A percentile compares a stretch with the other conserved stretches of the same genome.
Evolutionary conservation across 2,888 invertebrate genomes (phyloP).

Genomic region (Cistogaster globosa): DNA sequence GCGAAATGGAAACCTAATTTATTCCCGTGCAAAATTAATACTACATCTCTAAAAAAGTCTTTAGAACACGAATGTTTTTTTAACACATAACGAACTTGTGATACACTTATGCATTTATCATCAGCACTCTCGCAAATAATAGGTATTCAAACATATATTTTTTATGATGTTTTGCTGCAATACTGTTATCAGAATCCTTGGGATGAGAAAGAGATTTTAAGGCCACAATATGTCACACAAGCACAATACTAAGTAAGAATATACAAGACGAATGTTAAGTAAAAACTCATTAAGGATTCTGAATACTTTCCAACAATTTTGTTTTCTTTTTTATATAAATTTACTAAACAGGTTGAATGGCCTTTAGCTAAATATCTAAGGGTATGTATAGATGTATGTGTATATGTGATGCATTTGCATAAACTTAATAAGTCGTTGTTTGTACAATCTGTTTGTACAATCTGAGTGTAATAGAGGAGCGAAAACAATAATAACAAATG

Average conservation of each 20-base stretch:
- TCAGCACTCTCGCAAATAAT: slow-evolving; percentile 37
- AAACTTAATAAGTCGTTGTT: slow-evolving; percentile 59
- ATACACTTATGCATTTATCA: slow-evolving; percentile 1
- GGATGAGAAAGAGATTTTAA: slow-evolving; percentile 34
- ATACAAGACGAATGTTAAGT: background rate
- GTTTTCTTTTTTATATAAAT: background rate
- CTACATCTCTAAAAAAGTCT: too few relatives aligned
- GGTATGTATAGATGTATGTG: background rate
- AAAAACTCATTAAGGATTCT: slow-evolving; percentile 5
- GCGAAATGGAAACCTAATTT: too few relatives aligned
- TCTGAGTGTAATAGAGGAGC: slow-evolving; percentile 42
- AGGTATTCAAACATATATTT: slow-evolving; percentile 22
- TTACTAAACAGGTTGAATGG: slow-evolving; percentile 67
- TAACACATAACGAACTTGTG: background rate
- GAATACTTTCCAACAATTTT: background rate
- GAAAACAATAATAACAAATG: slow-evolving; percentile 59
- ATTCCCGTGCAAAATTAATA: too few relatives aligned
- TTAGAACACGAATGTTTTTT: background rate
- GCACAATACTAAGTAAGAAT: slow-evolving; percentile 19
- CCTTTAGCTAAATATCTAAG: slow-evolving; percentile 52
- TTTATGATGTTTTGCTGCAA: slow-evolving; percentile 10
- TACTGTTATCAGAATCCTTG: slow-evolving; percentile 13
- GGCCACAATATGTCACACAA: slow-evolving; percentile 34
- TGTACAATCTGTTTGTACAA: slow-evolving; percentile 37
- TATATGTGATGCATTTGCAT: slow-evolving; percentile 15